phyloP scores from a whole-genome alignment of 2,888 invertebrate species.

The Cantharis nigra region DNA sequence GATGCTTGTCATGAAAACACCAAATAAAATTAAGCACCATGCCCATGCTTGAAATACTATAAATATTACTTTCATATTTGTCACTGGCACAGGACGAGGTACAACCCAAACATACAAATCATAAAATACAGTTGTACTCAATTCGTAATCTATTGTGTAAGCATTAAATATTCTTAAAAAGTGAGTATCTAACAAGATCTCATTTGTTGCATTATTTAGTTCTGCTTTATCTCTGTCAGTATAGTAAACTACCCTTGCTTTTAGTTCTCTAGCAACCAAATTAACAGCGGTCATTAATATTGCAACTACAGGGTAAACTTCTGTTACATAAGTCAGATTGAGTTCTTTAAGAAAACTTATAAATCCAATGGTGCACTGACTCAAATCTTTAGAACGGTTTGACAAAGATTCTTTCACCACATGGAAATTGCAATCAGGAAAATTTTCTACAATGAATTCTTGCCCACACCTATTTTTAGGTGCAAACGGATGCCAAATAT shows the following conservation, averaged over 20 bases:
- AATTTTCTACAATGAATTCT: neutral
- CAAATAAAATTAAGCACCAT: neutral
- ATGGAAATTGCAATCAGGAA: neutral
- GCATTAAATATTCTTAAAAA: neutral
- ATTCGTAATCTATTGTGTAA: neutral
- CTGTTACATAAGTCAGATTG: neutral
- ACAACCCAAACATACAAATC: neutral
- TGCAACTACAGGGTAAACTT: neutral
- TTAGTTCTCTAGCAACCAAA: neutral
- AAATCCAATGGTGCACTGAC: neutral
- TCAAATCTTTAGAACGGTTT: neutral
- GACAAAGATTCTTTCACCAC: neutral
- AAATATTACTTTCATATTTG: neutral
- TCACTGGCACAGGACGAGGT: neutral
- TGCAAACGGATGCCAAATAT: neutral
- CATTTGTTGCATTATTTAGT: neutral
- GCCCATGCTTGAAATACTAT: neutral
- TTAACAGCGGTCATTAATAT: neutral
- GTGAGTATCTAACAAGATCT: neutral
- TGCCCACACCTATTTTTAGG: neutral
- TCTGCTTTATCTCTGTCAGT: neutral
- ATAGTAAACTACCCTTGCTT: neutral
- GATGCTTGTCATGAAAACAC: neutral
- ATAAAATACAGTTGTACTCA: neutral
- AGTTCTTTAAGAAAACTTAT: neutral